Conservation (phyloP, 2,888 invertebrate species). For the Rhimphoctona megacephalus region DNA sequence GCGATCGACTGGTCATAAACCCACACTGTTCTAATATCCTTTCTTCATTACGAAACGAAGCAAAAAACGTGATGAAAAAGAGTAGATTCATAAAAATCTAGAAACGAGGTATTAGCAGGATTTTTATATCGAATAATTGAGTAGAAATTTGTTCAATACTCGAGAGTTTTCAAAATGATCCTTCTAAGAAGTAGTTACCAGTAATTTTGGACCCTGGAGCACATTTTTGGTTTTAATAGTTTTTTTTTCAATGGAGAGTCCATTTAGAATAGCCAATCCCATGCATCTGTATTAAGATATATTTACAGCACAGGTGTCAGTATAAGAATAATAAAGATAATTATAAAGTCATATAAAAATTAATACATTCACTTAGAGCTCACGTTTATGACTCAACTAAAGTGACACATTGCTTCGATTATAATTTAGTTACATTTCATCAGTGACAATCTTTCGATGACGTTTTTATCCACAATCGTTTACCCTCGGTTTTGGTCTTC, state of each 20-base stretch:
- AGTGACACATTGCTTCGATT: slow-evolving; percentile 19
- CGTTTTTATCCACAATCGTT: slow-evolving; percentile 43
- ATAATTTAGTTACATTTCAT: slow-evolving; percentile 47
- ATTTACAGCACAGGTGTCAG: neutral
- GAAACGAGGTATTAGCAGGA: neutral
- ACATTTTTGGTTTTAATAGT: too few relatives aligned
- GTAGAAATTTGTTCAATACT: neutral
- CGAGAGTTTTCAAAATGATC: neutral
- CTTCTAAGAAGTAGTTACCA: neutral
- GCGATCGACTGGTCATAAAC: neutral
- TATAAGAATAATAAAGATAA: neutral
- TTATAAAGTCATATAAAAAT: slow-evolving; percentile 7
- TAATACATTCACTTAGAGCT: neutral
- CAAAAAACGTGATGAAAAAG: neutral
- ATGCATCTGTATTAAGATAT: too few relatives aligned
- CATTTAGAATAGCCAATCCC: too few relatives aligned
- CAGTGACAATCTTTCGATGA: slow-evolving; percentile 39
- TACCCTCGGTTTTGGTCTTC: neutral
- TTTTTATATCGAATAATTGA: slow-evolving; percentile 14
- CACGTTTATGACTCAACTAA: neutral
- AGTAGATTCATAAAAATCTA: neutral
- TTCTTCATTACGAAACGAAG: neutral
- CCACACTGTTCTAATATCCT: neutral
- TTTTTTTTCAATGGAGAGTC: too few relatives aligned
- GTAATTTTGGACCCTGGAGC: too few relatives aligned